phyloP scores from a whole-genome alignment of 53 echinoderm and acorn worm species.

The Henricia sp. region DNA sequence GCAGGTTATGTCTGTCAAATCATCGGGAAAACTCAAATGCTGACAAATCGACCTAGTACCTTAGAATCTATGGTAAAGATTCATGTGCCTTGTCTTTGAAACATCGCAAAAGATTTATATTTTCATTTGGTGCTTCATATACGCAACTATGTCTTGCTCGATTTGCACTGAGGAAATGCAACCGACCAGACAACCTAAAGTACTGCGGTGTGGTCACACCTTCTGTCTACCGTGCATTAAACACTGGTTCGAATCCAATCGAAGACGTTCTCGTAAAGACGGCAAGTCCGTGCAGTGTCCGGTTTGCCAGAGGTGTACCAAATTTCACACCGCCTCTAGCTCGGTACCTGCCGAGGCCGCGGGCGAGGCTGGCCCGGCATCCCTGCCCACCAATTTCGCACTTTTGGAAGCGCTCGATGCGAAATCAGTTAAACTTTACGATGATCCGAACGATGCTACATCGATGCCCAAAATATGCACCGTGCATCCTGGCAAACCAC shows the following conservation, averaged over 20 bases:
- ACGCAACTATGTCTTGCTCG: conserved; percentile 33
- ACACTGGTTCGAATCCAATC: conserved; percentile 1
- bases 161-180: conserved; percentile 17
- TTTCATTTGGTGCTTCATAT: neutral
- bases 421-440: neutral
- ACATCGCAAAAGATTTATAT: neutral
- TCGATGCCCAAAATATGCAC: neutral
- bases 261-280: neutral
- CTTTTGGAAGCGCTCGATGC: conserved; percentile 1
- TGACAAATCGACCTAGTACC: too few relatives aligned
- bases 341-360: neutral
- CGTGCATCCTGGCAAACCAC: neutral
- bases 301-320: neutral
- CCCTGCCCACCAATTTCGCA: conserved; percentile 32
- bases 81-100: too few relatives aligned
- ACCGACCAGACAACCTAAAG: neutral
- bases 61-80: too few relatives aligned
- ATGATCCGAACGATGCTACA: neutral
- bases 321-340: too few relatives aligned
- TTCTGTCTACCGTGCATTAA: conserved; percentile 6
- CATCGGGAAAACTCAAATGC: too few relatives aligned
- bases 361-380: neutral
- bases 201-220: conserved; percentile 27
- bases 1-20: too few relatives aligned
- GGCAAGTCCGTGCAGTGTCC: neutral